A percentile compares a stretch with the other conserved stretches of the same genome.
phyloP scores from a whole-genome alignment of 2,797 vertebrate species.

The Parambassis ranga region DNA sequence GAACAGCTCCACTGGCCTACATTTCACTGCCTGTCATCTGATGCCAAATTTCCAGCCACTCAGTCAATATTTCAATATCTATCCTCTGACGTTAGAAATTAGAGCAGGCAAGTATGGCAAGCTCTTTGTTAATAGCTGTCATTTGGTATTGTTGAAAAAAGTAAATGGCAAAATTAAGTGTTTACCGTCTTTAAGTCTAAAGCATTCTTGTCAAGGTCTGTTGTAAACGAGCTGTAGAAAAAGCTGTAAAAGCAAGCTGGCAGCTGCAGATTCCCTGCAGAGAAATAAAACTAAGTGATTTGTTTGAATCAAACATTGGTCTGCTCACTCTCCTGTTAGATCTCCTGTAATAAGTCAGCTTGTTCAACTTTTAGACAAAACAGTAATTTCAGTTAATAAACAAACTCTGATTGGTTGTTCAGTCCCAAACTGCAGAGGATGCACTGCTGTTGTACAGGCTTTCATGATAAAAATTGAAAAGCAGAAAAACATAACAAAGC shows the following conservation, averaged over 20 bases:
- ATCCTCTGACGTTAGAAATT: slow-evolving; percentile 24
- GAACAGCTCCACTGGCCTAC: slow-evolving; percentile 56
- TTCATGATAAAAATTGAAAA: slow-evolving; percentile 7
- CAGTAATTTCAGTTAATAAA: slow-evolving; percentile 3
- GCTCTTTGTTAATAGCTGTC: slow-evolving; percentile 3
- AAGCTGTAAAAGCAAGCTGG: slow-evolving; percentile 7
- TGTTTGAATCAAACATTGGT: slow-evolving; percentile 13
- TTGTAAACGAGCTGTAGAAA: slow-evolving; percentile 13
- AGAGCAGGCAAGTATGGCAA: slow-evolving; percentile 4
- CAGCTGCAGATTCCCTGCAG: slow-evolving; percentile 7
- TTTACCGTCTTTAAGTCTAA: slow-evolving; percentile 16
- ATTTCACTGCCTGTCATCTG: slow-evolving; percentile 62
- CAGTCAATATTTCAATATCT: slow-evolving; percentile 60
- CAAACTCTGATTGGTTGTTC: neutral
- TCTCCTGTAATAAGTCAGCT: neutral
- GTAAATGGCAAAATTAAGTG: slow-evolving; percentile 21
- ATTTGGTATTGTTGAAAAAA: slow-evolving; percentile 2
- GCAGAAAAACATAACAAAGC: slow-evolving; percentile 10
- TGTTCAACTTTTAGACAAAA: neutral
- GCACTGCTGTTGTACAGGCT: neutral
- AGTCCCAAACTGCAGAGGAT: neutral
- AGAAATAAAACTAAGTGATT: slow-evolving; percentile 30
- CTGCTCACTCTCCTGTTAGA: neutral
- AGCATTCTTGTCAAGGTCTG: slow-evolving; percentile 6
- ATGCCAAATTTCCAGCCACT: slow-evolving; percentile 60